Evolutionary conservation across 2,113 vertebrate genomes (phyloP).

Genomic region (Scomber colias): DNA sequence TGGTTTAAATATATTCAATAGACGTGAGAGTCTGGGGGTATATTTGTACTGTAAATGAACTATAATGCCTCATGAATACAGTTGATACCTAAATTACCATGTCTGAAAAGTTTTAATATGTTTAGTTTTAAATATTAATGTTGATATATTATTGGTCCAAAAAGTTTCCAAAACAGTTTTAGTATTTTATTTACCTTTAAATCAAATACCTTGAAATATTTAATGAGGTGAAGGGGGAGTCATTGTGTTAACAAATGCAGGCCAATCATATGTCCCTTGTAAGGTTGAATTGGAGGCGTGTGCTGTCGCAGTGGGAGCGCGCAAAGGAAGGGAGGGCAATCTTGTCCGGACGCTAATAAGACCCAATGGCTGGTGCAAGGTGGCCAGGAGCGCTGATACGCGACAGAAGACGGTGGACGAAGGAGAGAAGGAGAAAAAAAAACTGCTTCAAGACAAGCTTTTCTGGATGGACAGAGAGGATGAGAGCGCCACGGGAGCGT

Average conservation of each 20-base stretch:
- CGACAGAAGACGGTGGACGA: slow-evolving; percentile 69
- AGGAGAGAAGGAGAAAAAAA: slow-evolving; percentile 25
- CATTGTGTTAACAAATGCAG: slow-evolving; percentile 59
- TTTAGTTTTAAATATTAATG: no score
- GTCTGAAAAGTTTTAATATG: not conserved
- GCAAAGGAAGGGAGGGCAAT: slow-evolving; percentile 87
- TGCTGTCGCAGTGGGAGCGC: slow-evolving; percentile 78
- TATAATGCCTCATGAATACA: not conserved
- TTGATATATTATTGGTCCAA: not conserved
- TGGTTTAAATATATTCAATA: not conserved
- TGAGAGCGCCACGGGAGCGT: slow-evolving; percentile 38
- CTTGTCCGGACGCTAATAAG: slow-evolving; percentile 83
- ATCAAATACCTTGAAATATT: not conserved
- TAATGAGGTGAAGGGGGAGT: slow-evolving; percentile 1
- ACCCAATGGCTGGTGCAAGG: slow-evolving; percentile 83
- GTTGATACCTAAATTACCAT: not conserved
- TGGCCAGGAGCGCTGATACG: slow-evolving; percentile 77
- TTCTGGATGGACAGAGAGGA: slow-evolving; percentile 55
- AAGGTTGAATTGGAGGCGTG: slow-evolving; percentile 83
- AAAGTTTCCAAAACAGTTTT: not conserved
- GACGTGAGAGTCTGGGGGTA: not conserved
- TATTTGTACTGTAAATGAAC: not conserved
- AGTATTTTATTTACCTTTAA: not conserved
- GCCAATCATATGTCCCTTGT: slow-evolving; percentile 68
- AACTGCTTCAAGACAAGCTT: slow-evolving; percentile 13